Percentiles rank a stretch among this genome's conserved stretches.
Evolutionary conservation across 2,113 vertebrate genomes (phyloP).

Genomic region (Oreocharis arfaki): DNA sequence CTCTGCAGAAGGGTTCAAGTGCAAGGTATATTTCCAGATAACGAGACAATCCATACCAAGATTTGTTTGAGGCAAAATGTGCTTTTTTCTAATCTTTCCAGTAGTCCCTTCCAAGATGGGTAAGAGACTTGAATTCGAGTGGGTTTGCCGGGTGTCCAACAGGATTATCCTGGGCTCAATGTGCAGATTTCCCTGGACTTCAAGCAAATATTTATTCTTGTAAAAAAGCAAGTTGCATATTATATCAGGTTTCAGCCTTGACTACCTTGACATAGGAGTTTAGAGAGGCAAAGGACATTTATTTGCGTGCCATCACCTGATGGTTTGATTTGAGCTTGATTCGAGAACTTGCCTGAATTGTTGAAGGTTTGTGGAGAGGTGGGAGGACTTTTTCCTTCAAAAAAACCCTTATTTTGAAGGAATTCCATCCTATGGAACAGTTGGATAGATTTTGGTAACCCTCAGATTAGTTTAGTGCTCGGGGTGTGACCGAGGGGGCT

Average conservation of each 20-base stretch:
- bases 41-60: background rate
- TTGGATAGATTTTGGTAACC: background rate
- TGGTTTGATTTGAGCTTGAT: background rate
- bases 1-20: background rate
- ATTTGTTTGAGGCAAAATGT: background rate
- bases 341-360: background rate
- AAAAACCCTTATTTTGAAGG: background rate
- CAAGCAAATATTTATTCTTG: background rate
- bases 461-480: rapidly evolving
- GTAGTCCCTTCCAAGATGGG: background rate
- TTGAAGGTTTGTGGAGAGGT: background rate
- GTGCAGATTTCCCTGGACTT: background rate
- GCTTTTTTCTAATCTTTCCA: background rate
- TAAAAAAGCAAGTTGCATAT: background rate
- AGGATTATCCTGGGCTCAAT: background rate
- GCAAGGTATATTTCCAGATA: background rate
- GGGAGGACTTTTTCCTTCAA: background rate
- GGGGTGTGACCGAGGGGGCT: rapidly evolving
- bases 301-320: background rate
- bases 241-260: background rate
- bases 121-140: background rate
- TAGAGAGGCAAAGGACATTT: background rate
- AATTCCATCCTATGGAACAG: background rate
- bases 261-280: background rate
- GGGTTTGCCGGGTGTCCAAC: background rate